Percentiles rank a stretch among this genome's conserved stretches.
Evolutionary conservation across 2,888 invertebrate species (phyloP).

Genomic region (Elmis aenea): DNA sequence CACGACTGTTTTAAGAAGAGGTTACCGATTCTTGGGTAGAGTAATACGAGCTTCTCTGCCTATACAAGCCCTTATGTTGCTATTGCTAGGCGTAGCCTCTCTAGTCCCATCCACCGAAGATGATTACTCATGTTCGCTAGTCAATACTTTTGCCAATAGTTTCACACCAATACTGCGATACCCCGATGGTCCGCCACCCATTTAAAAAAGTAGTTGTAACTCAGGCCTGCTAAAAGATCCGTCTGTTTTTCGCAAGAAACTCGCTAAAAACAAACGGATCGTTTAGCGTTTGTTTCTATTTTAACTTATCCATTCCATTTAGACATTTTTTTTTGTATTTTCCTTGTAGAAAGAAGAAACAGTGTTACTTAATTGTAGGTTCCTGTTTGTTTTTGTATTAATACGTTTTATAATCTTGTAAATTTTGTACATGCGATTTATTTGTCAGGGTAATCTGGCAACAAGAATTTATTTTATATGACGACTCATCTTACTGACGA

Average conservation of each 20-base stretch:
- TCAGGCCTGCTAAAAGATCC: too few species aligned
- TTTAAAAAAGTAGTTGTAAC: constrained; percentile 48
- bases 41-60: constrained; percentile 89
- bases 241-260: too few species aligned
- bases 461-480: constrained; percentile 7
- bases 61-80: constrained; percentile 88
- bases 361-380: constrained; percentile 24
- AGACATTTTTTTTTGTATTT: constrained; percentile 10
- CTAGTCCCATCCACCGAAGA: constrained; percentile 85
- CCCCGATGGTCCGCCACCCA: constrained; percentile 90
- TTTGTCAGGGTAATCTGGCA: constrained; percentile 14
- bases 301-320: constrained; percentile 17
- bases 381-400: constrained; percentile 10
- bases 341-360: constrained; percentile 15
- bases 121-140: constrained; percentile 79
- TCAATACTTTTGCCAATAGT: constrained; percentile 75
- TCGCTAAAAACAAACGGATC: neutral
- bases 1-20: constrained; percentile 64
- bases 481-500: constrained; percentile 2
- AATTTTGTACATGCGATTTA: constrained; percentile 20
- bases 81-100: constrained; percentile 89
- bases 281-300: constrained; percentile 3
- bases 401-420: constrained; percentile 12
- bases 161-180: constrained; percentile 87
- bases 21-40: constrained; percentile 81